Percentiles rank a stretch among this genome's conserved stretches.
phyloP scores from a whole-genome alignment of 2,888 invertebrate species.

The Molanna angustata region DNA sequence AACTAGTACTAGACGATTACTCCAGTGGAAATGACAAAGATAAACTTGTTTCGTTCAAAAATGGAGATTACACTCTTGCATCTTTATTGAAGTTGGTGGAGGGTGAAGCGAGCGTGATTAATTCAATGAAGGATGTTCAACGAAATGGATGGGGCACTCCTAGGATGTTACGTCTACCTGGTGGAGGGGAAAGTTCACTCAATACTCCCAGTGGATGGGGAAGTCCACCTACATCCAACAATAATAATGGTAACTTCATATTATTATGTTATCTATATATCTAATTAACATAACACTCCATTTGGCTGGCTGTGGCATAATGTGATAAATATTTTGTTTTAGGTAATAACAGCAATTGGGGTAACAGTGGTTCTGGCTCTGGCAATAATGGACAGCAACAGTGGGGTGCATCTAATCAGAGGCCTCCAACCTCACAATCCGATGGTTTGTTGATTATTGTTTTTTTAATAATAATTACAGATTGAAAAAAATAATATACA shows the following conservation, averaged over 20 bases:
- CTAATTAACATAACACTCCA: background rate
- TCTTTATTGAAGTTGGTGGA: slow-evolving; percentile 48
- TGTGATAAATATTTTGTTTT: slow-evolving; percentile 15
- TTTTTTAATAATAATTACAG: too few relatives aligned
- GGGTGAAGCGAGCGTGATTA: slow-evolving; percentile 25
- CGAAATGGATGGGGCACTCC: slow-evolving; percentile 60
- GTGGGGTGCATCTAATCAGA: slow-evolving; percentile 52
- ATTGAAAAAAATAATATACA: too few relatives aligned
- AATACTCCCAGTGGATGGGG: slow-evolving; percentile 79
- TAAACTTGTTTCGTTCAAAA: slow-evolving; percentile 43
- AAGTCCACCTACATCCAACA: slow-evolving; percentile 68
- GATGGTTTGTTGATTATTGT: slow-evolving; percentile 41
- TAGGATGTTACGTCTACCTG: slow-evolving; percentile 62
- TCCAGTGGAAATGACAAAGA: slow-evolving; percentile 47
- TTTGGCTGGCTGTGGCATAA: background rate
- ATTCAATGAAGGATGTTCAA: slow-evolving; percentile 36
- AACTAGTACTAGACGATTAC: background rate
- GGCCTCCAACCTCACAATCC: slow-evolving; percentile 54
- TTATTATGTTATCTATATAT: background rate
- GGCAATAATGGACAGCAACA: slow-evolving; percentile 43
- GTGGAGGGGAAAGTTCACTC: slow-evolving; percentile 80
- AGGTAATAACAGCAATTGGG: slow-evolving; percentile 33
- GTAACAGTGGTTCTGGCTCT: slow-evolving; percentile 47
- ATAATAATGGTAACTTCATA: slow-evolving; percentile 45
- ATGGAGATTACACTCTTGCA: slow-evolving; percentile 53